A percentile compares a stretch with the other conserved stretches of the same genome.
phyloP scores from a whole-genome alignment of 2,113 vertebrate species.

The Formicarius rufipectus region DNA sequence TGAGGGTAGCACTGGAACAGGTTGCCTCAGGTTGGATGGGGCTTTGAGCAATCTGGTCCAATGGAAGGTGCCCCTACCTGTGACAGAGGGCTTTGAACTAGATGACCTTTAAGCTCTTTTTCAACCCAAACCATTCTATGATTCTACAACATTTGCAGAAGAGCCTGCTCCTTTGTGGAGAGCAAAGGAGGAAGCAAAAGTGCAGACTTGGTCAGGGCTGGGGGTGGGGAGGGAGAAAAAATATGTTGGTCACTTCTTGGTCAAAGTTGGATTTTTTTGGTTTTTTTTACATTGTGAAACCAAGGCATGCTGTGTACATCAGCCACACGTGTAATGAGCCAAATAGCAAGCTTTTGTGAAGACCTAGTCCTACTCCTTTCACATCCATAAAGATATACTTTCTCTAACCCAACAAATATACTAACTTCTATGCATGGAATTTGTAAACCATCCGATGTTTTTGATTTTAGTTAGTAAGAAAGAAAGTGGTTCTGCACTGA shows the following conservation, averaged over 20 bases:
- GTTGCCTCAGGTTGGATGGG: not conserved
- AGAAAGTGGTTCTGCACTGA: not conserved
- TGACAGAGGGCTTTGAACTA: fast-evolving
- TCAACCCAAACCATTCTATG: not conserved
- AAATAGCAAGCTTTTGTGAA: not conserved
- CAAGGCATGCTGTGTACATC: not conserved
- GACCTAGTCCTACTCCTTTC: not conserved
- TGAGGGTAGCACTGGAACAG: not conserved
- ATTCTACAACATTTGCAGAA: not conserved
- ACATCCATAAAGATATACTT: not conserved
- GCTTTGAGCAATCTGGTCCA: not conserved
- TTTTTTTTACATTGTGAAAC: no score
- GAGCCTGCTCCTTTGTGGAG: not conserved
- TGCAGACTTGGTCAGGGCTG: not conserved
- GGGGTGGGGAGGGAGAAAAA: not conserved
- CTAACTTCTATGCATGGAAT: not conserved
- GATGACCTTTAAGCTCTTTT: not conserved
- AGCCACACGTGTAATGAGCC: not conserved
- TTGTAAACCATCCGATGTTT: not conserved
- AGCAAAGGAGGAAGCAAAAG: not conserved
- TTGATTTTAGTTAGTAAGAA: not conserved
- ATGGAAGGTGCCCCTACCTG: not conserved
- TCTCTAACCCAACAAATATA: not conserved
- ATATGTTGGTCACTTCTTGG: not conserved
- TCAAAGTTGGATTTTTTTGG: not conserved